phyloP scores from a whole-genome alignment of 2,888 invertebrate genomes.

The Netelia inedita region DNA sequence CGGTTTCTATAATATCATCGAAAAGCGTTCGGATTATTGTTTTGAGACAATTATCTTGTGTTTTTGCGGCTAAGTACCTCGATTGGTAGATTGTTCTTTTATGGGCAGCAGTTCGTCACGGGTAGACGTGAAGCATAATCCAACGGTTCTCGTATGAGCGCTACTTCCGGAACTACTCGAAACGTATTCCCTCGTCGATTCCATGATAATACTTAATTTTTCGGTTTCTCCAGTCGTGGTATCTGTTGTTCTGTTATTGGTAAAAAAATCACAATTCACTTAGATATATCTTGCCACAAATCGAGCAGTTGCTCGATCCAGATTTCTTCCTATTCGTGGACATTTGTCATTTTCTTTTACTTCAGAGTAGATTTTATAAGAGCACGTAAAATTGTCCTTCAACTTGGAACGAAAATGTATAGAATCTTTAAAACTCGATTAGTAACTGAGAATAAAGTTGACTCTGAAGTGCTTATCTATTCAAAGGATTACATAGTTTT shows the following conservation, averaged over 20 bases:
- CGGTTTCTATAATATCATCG: conserved; percentile 67
- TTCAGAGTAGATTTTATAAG: too few species aligned
- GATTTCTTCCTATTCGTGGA: too few species aligned
- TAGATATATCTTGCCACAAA: neutral
- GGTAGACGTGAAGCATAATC: conserved; percentile 78
- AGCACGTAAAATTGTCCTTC: too few species aligned
- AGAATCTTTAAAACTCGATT: too few species aligned
- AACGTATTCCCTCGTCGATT: conserved; percentile 88
- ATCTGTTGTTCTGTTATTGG: conserved; percentile 48
- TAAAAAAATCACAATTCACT: neutral
- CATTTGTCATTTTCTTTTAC: too few species aligned
- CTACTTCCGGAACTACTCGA: conserved; percentile 84
- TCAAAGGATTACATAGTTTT: neutral
- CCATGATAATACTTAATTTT: conserved; percentile 88
- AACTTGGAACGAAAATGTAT: too few species aligned
- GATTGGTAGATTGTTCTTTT: conserved; percentile 77
- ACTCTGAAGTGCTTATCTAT: neutral
- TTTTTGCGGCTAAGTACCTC: conserved; percentile 52
- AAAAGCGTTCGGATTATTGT: neutral
- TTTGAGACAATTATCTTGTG: neutral
- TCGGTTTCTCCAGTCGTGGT: conserved; percentile 76
- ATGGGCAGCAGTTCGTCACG: conserved; percentile 80
- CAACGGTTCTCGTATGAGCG: conserved; percentile 77
- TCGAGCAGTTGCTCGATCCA: too few species aligned
- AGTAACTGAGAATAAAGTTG: too few species aligned